Percentiles rank a stretch among this genome's conserved stretches.
Conservation (phyloP, 1,140 invertebrate species). For the Harpegnathos saltator region DNA sequence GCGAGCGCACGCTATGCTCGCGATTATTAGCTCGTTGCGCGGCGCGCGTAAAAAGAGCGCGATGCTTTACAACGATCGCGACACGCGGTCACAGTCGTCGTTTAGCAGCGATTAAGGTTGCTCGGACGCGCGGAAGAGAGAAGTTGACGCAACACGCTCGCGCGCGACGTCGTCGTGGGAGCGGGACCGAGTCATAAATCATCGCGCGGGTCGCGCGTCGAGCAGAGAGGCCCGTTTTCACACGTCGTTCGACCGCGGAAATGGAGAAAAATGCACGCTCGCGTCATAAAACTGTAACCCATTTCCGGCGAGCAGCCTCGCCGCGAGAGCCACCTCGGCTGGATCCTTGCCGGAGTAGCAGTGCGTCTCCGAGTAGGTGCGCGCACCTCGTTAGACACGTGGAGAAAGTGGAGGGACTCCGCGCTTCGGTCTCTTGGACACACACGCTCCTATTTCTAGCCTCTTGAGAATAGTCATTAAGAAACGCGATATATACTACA, state of each 20-base stretch:
- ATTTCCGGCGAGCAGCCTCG: neutral
- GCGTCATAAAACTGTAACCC: conserved; percentile 5
- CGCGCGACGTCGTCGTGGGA: too few relatives aligned
- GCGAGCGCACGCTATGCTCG: too few relatives aligned
- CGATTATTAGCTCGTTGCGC: too few relatives aligned
- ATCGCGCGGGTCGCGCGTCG: neutral
- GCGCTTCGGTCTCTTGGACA: neutral
- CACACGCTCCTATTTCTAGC: neutral
- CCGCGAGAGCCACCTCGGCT: neutral
- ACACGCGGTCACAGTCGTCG: too few relatives aligned
- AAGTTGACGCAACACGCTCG: too few relatives aligned
- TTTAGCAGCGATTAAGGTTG: too few relatives aligned
- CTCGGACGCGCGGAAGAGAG: too few relatives aligned
- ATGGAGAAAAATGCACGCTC: conserved; percentile 9
- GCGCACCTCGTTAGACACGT: neutral
- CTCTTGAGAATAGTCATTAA: conserved; percentile 26
- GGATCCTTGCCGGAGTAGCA: neutral
- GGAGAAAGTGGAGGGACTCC: conserved; percentile 7
- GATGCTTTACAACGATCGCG: neutral
- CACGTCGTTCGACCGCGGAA: conserved; percentile 16
- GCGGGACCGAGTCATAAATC: conserved; percentile 28
- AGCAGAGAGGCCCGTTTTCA: conserved; percentile 5
- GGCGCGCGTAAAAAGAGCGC: neutral
- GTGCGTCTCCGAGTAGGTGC: too few relatives aligned
- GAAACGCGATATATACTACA: neutral